phyloP scores from a whole-genome alignment of 2,113 vertebrate genomes.

The Cepphus grylle region DNA sequence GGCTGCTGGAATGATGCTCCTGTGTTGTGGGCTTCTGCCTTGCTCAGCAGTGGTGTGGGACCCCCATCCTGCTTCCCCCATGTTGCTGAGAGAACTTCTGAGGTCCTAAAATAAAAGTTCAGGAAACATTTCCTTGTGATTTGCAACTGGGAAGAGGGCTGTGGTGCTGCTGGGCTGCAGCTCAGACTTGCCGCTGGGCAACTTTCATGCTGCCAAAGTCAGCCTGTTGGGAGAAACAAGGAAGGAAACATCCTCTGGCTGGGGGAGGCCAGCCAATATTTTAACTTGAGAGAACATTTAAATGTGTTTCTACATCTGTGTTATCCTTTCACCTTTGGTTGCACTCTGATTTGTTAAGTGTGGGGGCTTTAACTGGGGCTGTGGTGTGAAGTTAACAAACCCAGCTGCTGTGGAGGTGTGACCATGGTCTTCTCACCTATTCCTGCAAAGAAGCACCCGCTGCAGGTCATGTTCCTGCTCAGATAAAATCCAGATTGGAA shows the following conservation, averaged over 20 bases:
- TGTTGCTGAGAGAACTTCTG: background rate
- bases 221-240: background rate
- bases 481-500: background rate
- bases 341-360: background rate
- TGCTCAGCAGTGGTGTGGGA: background rate
- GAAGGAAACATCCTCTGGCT: background rate
- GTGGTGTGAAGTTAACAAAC: background rate
- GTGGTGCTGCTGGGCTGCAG: background rate
- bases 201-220: background rate
- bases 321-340: background rate
- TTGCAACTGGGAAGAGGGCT: background rate
- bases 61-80: background rate
- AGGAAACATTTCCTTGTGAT: background rate
- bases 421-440: background rate
- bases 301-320: background rate
- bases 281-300: background rate
- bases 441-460: background rate
- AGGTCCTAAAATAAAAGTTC: background rate
- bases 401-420: background rate
- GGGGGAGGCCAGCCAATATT: background rate
- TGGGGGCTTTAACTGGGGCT: background rate
- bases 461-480: background rate
- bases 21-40: background rate
- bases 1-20: background rate
- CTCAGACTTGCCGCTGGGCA: background rate